phyloP scores from a whole-genome alignment of 1,140 invertebrate species.

The Stegodyphus mimosarum region DNA sequence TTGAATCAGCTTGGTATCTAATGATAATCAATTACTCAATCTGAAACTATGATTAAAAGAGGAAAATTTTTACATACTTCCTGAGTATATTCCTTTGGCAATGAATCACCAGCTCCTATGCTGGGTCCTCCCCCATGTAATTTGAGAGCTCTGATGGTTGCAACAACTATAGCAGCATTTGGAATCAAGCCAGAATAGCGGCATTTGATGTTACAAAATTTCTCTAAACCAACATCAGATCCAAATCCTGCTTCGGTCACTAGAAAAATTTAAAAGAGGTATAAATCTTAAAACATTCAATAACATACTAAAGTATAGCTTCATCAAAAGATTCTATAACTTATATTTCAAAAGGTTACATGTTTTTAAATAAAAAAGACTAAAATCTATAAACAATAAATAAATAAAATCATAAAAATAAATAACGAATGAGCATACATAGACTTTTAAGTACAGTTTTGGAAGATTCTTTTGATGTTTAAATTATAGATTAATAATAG shows the following conservation, averaged over 20 bases:
- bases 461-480: no score
- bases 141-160: constrained; percentile 94
- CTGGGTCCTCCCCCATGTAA: constrained; percentile 97
- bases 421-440: no score
- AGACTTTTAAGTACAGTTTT: no score
- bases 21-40: not conserved
- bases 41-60: not conserved
- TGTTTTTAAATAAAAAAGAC: no score
- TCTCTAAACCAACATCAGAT: constrained; percentile 99
- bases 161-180: constrained; percentile 91
- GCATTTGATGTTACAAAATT: constrained; percentile 99
- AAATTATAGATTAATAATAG: no score
- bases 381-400: no score
- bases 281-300: no score
- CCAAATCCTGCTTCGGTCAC: constrained; percentile 98
- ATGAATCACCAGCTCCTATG: constrained; percentile 84
- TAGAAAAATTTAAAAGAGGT: constrained; percentile 56
- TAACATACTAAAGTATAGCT: no score
- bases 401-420: no score
- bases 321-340: no score
- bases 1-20: not conserved
- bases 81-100: constrained; percentile 85
- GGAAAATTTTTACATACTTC: constrained; percentile 66
- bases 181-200: constrained; percentile 86
- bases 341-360: no score